Percentiles rank a stretch among this genome's conserved stretches.
Evolutionary conservation across 2,888 invertebrate species (phyloP).

Genomic region (Ypsolopha sequella): DNA sequence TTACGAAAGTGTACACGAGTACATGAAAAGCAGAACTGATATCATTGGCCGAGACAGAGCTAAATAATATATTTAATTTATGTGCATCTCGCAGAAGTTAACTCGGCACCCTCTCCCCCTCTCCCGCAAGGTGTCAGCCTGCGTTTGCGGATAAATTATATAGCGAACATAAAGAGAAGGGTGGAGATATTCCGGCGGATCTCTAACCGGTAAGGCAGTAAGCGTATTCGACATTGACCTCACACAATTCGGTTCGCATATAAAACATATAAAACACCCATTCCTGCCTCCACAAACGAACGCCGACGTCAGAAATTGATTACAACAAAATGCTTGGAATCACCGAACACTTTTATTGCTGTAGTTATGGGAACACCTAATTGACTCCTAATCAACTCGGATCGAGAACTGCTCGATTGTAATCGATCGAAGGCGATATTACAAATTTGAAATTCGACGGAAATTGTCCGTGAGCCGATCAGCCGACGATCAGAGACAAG

Average conservation of each 20-base stretch:
- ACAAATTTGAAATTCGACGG: not conserved
- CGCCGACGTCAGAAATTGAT: slow-evolving; percentile 65
- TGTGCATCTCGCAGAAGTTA: no score
- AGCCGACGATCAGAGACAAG: not conserved
- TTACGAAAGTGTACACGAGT: no score
- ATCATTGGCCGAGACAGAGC: no score
- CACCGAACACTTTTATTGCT: slow-evolving; percentile 62
- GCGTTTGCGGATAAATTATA: no score
- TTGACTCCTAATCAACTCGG: slow-evolving; percentile 56
- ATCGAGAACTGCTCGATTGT: slow-evolving; percentile 5
- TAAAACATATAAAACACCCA: slow-evolving; percentile 45
- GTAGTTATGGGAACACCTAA: slow-evolving; percentile 62
- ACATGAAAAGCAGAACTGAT: no score
- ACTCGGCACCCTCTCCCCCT: no score
- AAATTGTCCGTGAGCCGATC: not conserved
- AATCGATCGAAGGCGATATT: not conserved
- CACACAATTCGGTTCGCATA: slow-evolving; percentile 61
- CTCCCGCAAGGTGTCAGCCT: no score
- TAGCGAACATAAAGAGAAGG: no score
- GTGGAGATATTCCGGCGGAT: slow-evolving; percentile 9
- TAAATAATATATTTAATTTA: no score
- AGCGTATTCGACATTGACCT: slow-evolving; percentile 17
- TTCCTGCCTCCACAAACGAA: slow-evolving; percentile 56
- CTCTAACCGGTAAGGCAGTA: slow-evolving; percentile 15
- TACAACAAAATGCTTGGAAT: slow-evolving; percentile 66